Evolutionary conservation across 2,797 vertebrate species (phyloP), one percentile per base, ranked within the genome.

Genomic region (Catostomus latipinnis): DNA sequence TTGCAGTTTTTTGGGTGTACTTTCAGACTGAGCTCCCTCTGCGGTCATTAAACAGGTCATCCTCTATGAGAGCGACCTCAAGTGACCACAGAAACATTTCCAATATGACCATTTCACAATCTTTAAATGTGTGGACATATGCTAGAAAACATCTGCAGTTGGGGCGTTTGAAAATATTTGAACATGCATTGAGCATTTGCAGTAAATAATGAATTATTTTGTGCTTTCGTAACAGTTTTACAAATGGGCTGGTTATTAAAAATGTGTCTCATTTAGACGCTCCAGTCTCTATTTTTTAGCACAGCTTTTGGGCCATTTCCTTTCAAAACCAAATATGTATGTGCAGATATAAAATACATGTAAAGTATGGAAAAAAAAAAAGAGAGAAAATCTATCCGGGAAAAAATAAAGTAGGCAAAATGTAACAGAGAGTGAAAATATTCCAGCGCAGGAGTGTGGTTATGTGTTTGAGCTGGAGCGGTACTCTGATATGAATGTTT

Each of bases 31-130:
- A 3, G 7, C 34, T 75, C 61, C 61, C 72, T 46, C 72, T 65
- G 60, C 22, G n/a, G 60, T 48, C 62, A 56, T 76, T 76, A 66
- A 76, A 57, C 74, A 67, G 74, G 52, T 76, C 74, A 66, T 56
- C 52, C 16, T 46, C 43, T 14, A 22, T 57, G n/a, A 57, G 43
- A 72, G 56, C 14, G 13, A 18, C 54, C 43, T 58, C 54, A 58
- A 58, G 14, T 57, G 62, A 53, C 60, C 60, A 65, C 9, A 56
- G 10, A 52, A n/a, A 14, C n/a, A 18, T 66, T 48, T 56, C 34
- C 62, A 48, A 48, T 66, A n/a, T 49, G 52, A 57, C 12, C 14
- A 22, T 48, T 22, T 76, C 48, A 49, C 48, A 49, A 49, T 49
- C 48, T 9, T 49, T 49, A 9, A 8, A 7, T 49, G 48, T 49